Base-by-base conservation (phyloP, 92 coral and sea anemone species). In the Heteractis magnifica region DNA sequence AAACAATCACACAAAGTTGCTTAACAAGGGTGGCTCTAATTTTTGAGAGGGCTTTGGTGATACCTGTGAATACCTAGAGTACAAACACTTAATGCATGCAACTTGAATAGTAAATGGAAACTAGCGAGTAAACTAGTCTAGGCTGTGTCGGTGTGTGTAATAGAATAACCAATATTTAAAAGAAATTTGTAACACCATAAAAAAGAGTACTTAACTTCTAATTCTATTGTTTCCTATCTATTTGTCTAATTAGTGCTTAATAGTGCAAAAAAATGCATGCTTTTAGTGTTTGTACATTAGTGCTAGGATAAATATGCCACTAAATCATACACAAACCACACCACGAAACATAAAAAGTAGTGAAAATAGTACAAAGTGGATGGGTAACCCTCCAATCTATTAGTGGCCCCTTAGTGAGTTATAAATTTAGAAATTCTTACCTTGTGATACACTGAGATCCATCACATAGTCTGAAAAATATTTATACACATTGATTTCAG, bases 401-500 rank as follows among this genome's bases (percentile, higher is more conserved):
- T 26, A 26, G 26, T 26, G 26, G 26, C 26, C 26, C 26, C 26
- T 26, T 26, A 26, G 26, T 26, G 26, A 4, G 75, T 20, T 20
- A 55, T 13, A 3, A 55, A 55, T 55, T 55, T 55, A 55, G 14
- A 55, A 1, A 13, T 55, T 55, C 59, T 55, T 59, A 64, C 82
- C 76, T 23, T 64, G 65, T 80, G 70, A 14, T 56, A 76, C 60
- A 19, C 64, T 56, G 48, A 78, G 81, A 86, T 91, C 92, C 86
- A 82, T 87, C 49, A 91, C 74, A 79, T 81, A 91, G 79, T 91
- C 89, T 74, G 72, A 65, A 81, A 92, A 89, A 64, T 72, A 84
- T 83, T 92, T 90, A 80, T 60, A 92, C 60, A 90, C 83, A 79
- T 92, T 78, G 12, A 92, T 75, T 88, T 92, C 92, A 53, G 50